phyloP scores from a whole-genome alignment of 2,797 vertebrate genomes.

The Crocodylus rhombifer region DNA sequence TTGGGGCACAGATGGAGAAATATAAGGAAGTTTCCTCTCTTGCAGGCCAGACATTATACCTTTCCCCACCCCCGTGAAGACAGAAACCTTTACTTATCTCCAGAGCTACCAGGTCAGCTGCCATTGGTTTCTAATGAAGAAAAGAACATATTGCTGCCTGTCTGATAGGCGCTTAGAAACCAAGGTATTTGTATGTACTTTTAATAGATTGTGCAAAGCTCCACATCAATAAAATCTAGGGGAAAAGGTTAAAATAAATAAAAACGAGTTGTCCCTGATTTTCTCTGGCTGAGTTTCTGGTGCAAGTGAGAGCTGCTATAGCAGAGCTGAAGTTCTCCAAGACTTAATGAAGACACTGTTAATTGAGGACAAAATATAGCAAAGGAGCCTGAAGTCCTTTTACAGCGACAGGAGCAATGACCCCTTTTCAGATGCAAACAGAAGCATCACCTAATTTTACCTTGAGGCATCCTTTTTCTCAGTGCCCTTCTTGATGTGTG shows the following conservation, averaged over 20 bases:
- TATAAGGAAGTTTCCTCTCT: not conserved
- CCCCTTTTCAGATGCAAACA: not conserved
- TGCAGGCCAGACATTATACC: no score
- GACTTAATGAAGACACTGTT: not conserved
- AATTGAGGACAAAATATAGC: no score
- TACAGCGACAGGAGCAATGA: not conserved
- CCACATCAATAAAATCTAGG: not conserved
- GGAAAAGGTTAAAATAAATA: not conserved
- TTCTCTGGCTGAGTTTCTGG: not conserved
- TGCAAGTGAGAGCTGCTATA: no score
- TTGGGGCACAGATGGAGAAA: not conserved
- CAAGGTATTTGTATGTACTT: not conserved
- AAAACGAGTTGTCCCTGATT: not conserved
- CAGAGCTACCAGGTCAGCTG: not conserved
- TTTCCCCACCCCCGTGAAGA: not conserved
- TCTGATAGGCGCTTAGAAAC: not conserved
- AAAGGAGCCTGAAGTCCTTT: no score
- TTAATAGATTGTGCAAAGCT: not conserved
- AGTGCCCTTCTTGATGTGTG: not conserved
- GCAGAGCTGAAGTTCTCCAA: not conserved
- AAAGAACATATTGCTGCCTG: no score
- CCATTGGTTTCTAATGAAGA: no score
- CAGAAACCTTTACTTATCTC: not conserved
- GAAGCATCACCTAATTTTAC: not conserved
- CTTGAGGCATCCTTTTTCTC: not conserved